These are phyloP conservation scores for Eumerus sabulonum DNA, from an alignment of 2,888 invertebrate genomes.

Conservation along the genomic window DNA sequence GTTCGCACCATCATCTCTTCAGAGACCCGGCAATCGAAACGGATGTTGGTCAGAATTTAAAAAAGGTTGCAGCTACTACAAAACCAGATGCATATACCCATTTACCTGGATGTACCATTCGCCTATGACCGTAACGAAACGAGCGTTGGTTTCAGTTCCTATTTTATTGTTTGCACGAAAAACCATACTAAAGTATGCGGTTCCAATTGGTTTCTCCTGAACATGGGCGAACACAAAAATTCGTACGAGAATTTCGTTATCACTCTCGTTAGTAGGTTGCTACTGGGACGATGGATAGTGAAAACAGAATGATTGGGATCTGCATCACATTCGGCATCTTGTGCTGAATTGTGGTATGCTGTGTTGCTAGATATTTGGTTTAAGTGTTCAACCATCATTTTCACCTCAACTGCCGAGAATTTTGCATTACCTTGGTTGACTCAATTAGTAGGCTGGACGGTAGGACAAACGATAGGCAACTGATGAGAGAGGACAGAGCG, in stretches of 20 bases:
- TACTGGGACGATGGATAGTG: background rate
- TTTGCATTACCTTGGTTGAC: slow-evolving; percentile 61
- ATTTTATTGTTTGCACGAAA: slow-evolving; percentile 68
- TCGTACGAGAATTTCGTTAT: background rate
- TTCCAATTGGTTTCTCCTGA: slow-evolving; percentile 62
- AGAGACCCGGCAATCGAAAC: slow-evolving; percentile 34
- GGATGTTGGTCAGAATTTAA: background rate
- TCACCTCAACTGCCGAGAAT: slow-evolving; percentile 63
- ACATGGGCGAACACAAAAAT: slow-evolving; percentile 9
- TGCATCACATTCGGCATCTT: background rate
- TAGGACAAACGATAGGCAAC: slow-evolving; percentile 13
- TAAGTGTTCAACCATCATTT: slow-evolving; percentile 63
- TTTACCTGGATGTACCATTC: no score
- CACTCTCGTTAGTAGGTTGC: slow-evolving; percentile 11
- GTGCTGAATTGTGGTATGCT: slow-evolving; percentile 3
- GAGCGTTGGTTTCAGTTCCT: slow-evolving; percentile 67
- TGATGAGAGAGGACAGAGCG: slow-evolving; percentile 43
- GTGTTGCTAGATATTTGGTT: slow-evolving; percentile 47
- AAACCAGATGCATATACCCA: slow-evolving; percentile 24
- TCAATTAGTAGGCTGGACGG: slow-evolving; percentile 57
- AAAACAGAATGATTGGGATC: no score
- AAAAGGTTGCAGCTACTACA: slow-evolving; percentile 39
- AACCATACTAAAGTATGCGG: slow-evolving; percentile 68
- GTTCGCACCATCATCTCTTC: slow-evolving; percentile 39
- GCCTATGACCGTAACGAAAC: slow-evolving; percentile 54